Base-by-base conservation (phyloP, 1,140 invertebrate genomes). In the Tenebrio molitor region DNA sequence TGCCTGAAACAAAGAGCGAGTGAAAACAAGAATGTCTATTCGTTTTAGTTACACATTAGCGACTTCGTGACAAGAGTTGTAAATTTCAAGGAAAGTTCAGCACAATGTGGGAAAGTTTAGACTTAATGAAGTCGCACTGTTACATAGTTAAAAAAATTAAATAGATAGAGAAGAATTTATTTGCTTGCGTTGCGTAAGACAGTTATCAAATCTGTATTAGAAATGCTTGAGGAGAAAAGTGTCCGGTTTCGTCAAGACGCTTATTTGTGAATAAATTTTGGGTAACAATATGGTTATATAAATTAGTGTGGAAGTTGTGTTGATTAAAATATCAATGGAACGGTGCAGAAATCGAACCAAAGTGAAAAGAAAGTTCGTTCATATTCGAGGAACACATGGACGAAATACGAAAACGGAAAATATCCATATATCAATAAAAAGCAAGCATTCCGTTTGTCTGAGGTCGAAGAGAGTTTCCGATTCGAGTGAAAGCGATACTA, bases 401-500 rank as follows among this genome's bases (percentile, higher is more conserved):
- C 50, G 12, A 58, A 14, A 14, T 53, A 3, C 50, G 12, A 58
- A 14, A 14, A 14, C 2, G 1, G 50, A 25, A 29, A 58, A 58
- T 58, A 5, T 58, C 23, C 10, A 25, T 14, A 25, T 58, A 12
- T 58, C 50, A 58, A 25, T 29, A 58, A 58, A 58, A 29, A 2
- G 21, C 21, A 25, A 12, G 23, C 6, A 58, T 58, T 50, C 44
- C 6, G 44, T 50, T 53, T 58, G 50, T 58, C 50, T 58, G 50
- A 58, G 21, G 50, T 58, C 50, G 23, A 58, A 58, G 50, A 58
- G 50, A 58, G 50, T 58, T 58, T 58, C 23, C 50, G 50, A 58
- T 58, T 58, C 23, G 8, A 58, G 50, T 58, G 50, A 58, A 58
- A 58, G 50, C 50, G 50, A 58, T 25, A 58, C 50, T 58, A 58